These are phyloP conservation scores for Myzus persicae DNA, from an alignment of 1,140 invertebrate genomes.

Conservation along the genomic window DNA sequence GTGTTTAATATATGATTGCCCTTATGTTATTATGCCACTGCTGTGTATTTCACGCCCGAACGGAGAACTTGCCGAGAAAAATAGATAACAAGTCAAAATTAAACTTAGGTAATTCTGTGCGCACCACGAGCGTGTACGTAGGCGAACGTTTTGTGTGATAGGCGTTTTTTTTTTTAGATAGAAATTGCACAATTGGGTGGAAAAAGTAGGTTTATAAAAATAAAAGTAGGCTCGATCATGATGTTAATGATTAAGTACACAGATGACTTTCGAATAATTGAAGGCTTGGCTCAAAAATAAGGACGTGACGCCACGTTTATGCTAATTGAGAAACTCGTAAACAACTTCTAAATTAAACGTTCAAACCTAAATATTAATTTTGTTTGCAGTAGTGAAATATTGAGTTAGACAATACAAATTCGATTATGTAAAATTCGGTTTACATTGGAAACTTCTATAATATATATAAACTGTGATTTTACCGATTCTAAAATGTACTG, in stretches of 20 bases:
- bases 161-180: neutral
- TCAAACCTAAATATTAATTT: neutral
- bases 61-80: neutral
- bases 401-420: neutral
- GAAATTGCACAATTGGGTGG: slow-evolving; percentile 3
- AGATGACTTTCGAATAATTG: slow-evolving; percentile 48
- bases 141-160: neutral
- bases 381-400: neutral
- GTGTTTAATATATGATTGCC: neutral
- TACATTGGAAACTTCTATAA: neutral
- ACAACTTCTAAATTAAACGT: slow-evolving; percentile 9
- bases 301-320: slow-evolving; percentile 29
- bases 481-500: neutral
- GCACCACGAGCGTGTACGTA: neutral
- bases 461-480: neutral
- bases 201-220: slow-evolving; percentile 26
- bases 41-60: neutral
- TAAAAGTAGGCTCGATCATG: slow-evolving; percentile 31
- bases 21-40: neutral
- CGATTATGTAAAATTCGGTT: neutral
- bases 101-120: neutral
- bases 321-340: neutral
- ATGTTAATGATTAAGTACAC: slow-evolving; percentile 1
- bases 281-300: slow-evolving; percentile 13
- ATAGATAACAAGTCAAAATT: slow-evolving; percentile 12